Conservation (phyloP, 1,140 invertebrate genomes). For the Hylyphantes graminicola region DNA sequence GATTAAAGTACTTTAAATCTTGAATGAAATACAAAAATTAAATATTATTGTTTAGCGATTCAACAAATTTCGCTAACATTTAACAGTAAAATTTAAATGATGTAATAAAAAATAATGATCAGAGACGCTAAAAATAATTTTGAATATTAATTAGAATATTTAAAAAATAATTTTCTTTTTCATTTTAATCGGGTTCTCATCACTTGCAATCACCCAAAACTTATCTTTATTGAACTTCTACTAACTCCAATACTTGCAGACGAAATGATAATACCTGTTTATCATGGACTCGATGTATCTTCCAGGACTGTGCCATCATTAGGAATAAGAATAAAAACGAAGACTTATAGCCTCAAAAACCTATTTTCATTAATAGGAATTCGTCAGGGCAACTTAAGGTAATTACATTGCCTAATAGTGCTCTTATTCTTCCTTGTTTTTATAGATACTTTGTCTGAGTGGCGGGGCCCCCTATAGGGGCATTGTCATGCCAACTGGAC, state of each 20-base stretch:
- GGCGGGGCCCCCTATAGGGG: constrained; percentile 1
- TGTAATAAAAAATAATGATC: no score
- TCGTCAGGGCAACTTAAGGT: constrained; percentile 31
- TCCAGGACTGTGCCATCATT: not conserved
- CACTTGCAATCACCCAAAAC: no score
- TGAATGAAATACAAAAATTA: no score
- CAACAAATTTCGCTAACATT: no score
- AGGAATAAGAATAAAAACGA: constrained; percentile 21
- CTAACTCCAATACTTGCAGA: not conserved
- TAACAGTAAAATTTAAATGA: no score
- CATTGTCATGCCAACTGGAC: constrained; percentile 39
- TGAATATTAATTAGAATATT: no score
- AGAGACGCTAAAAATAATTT: no score
- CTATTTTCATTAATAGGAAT: constrained; percentile 49
- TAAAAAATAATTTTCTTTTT: no score
- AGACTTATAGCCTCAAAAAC: constrained; percentile 22
- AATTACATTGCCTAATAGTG: constrained; percentile 46
- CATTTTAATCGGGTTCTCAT: no score
- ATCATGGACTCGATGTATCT: constrained; percentile 15
- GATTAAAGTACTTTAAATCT: no score
- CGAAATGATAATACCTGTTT: not conserved
- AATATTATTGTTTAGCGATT: no score
- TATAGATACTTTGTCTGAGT: constrained; percentile 43
- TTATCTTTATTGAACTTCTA: no score
- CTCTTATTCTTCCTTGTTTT: constrained; percentile 28